Evolutionary conservation across 2,797 vertebrate genomes (phyloP).

Genomic region (Orientallactaga sibirica): DNA sequence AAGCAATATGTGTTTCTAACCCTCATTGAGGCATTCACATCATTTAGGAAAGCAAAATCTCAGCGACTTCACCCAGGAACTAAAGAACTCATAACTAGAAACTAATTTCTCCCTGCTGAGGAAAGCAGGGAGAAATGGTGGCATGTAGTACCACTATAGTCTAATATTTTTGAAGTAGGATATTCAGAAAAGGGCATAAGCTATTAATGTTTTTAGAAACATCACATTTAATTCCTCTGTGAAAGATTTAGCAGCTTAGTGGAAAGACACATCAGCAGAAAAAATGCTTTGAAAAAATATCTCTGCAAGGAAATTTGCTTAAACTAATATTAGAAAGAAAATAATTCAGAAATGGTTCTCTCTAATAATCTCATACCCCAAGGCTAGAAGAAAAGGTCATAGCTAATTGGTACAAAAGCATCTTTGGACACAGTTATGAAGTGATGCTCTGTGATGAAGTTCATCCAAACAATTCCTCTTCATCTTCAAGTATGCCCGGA

Average conservation of each 20-base stretch:
- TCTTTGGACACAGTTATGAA: slow-evolving; percentile 70
- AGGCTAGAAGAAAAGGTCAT: slow-evolving; percentile 85
- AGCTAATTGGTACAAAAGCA: slow-evolving; percentile 84
- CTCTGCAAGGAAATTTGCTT: slow-evolving; percentile 82
- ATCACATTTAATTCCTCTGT: slow-evolving; percentile 74
- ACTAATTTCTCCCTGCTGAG: not conserved
- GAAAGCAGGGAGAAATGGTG: slow-evolving; percentile 45
- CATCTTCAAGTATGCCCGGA: slow-evolving; percentile 63
- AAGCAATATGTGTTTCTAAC: slow-evolving; percentile 48
- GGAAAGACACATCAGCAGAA: slow-evolving; percentile 50
- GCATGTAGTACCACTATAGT: slow-evolving; percentile 42
- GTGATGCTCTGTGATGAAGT: slow-evolving; percentile 75
- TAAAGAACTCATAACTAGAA: slow-evolving; percentile 51
- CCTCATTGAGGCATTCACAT: slow-evolving; percentile 8
- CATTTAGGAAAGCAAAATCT: slow-evolving; percentile 46
- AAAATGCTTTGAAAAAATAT: slow-evolving; percentile 53
- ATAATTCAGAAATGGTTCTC: slow-evolving; percentile 80
- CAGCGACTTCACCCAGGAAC: not conserved
- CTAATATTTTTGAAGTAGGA: slow-evolving; percentile 78
- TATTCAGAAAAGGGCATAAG: slow-evolving; percentile 80
- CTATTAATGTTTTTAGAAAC: slow-evolving; percentile 82
- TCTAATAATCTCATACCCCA: slow-evolving; percentile 81
- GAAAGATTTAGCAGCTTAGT: slow-evolving; percentile 78
- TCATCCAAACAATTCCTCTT: slow-evolving; percentile 64
- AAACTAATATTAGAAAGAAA: slow-evolving; percentile 84